phyloP scores from a whole-genome alignment of 2,888 invertebrate genomes.

The Microplitis deprimator region DNA sequence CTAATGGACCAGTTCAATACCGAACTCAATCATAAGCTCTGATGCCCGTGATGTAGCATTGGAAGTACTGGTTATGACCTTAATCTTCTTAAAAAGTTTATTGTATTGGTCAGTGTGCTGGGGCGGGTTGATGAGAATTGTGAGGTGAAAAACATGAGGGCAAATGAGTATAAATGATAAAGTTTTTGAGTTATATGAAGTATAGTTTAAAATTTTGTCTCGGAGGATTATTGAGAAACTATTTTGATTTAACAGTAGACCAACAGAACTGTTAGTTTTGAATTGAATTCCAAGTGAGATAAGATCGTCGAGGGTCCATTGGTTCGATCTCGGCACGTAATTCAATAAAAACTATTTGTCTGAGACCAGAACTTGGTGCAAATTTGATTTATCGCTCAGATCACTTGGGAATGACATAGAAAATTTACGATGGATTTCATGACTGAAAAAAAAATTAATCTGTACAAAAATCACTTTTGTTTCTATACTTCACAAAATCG shows the following conservation, averaged over 20 bases:
- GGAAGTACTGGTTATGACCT: no score
- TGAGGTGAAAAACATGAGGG: background rate
- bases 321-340: background rate
- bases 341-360: slow-evolving; percentile 18
- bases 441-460: background rate
- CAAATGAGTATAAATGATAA: background rate
- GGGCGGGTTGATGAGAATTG: background rate
- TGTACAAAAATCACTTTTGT: no score
- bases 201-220: background rate
- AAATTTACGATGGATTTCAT: background rate
- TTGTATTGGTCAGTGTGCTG: no score
- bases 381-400: background rate
- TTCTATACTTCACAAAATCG: no score
- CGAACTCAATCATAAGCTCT: no score
- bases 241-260: background rate
- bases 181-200: background rate
- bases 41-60: no score
- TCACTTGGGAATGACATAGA: background rate
- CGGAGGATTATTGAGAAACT: background rate
- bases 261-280: background rate
- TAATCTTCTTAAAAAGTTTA: no score
- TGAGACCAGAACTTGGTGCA: background rate
- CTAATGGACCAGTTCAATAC: no score
- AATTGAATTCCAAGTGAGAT: background rate
- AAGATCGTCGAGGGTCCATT: slow-evolving; percentile 12